Evolutionary conservation across 1,140 invertebrate species (phyloP).

Genomic region (Drosophila ambigua): DNA sequence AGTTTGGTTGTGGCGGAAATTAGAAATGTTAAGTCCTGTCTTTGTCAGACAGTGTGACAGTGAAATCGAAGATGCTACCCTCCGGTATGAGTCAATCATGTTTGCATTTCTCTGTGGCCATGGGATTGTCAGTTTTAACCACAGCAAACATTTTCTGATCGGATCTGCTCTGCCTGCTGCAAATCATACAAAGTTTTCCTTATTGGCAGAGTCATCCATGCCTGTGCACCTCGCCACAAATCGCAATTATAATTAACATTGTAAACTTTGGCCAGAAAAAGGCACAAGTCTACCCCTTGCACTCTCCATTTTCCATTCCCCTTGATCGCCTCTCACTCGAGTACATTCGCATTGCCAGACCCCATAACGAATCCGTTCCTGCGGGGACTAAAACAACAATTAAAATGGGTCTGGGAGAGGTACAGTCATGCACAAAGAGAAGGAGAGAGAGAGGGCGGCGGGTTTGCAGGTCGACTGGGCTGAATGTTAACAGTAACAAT

Average conservation of each 20-base stretch:
- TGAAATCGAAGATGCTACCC: too few species aligned
- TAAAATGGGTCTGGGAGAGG: slow-evolving; percentile 9
- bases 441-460: neutral
- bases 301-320: too few species aligned
- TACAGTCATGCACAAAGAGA: neutral
- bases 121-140: too few species aligned
- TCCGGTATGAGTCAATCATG: too few species aligned
- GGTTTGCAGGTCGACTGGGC: slow-evolving; percentile 43
- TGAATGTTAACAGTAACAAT: slow-evolving; percentile 75
- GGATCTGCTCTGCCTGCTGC: too few species aligned
- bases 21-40: slow-evolving; percentile 43
- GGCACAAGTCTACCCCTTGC: neutral
- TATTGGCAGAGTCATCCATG: too few species aligned
- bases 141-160: too few species aligned
- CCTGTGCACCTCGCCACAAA: slow-evolving; percentile 9
- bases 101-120: too few species aligned
- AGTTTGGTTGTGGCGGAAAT: slow-evolving; percentile 44
- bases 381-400: slow-evolving; percentile 47
- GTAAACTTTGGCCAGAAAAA: slow-evolving; percentile 45
- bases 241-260: slow-evolving; percentile 67
- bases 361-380: slow-evolving; percentile 15
- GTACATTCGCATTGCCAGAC: slow-evolving; percentile 22
- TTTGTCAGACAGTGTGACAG: slow-evolving; percentile 1
- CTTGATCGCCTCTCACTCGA: neutral
- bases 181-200: too few species aligned